These are phyloP conservation scores for Pyrochroa serraticornis DNA, from an alignment of 2,888 invertebrate genomes.

Conservation along the genomic window DNA sequence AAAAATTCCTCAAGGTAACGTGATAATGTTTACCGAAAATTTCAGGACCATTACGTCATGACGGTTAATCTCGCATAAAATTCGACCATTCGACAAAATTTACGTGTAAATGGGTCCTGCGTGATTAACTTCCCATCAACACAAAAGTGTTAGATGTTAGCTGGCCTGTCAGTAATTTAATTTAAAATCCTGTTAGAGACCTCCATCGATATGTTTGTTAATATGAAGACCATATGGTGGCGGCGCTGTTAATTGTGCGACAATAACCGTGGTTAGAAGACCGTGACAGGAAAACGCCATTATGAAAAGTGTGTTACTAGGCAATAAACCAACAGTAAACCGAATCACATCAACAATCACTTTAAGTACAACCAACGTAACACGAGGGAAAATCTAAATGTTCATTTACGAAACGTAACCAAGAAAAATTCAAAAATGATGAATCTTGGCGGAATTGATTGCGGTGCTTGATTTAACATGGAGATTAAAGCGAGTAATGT, in stretches of 20 bases:
- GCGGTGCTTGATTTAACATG: too few relatives aligned
- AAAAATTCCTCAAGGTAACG: too few relatives aligned
- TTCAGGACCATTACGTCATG: too few relatives aligned
- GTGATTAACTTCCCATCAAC: too few relatives aligned
- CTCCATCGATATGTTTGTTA: background rate
- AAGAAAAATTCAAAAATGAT: too few relatives aligned
- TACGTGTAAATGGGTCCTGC: too few relatives aligned
- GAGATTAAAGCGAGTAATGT: too few relatives aligned
- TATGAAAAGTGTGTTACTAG: slow-evolving; percentile 29
- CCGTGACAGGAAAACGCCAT: slow-evolving; percentile 21
- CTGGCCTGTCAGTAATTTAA: background rate
- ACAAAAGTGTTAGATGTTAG: background rate
- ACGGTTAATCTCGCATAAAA: too few relatives aligned
- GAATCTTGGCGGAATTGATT: too few relatives aligned
- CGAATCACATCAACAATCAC: slow-evolving; percentile 19
- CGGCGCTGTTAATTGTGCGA: background rate
- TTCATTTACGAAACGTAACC: slow-evolving; percentile 1
- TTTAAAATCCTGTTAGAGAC: background rate
- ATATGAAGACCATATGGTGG: slow-evolving; percentile 12
- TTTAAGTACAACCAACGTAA: slow-evolving; percentile 9
- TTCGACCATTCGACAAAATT: too few relatives aligned
- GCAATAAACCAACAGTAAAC: slow-evolving; percentile 24
- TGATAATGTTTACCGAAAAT: too few relatives aligned
- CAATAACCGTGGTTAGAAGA: too few relatives aligned
- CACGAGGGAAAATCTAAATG: slow-evolving; percentile 6